Evolutionary conservation across 2,888 invertebrate genomes (phyloP).

Genomic region (Drosophila bunnanda): DNA sequence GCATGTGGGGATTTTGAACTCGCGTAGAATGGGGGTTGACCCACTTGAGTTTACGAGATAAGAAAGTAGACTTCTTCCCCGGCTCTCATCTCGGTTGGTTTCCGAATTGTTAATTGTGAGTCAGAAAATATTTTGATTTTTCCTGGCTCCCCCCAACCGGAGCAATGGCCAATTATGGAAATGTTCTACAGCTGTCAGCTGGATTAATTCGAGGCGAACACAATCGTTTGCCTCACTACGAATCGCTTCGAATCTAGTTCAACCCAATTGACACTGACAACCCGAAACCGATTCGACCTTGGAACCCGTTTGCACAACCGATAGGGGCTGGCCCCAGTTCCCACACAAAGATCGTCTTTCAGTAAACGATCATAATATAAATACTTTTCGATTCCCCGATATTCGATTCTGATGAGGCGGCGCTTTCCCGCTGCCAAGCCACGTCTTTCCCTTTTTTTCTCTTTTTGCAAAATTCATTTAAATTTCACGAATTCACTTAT

Average conservation of each 20-base stretch:
- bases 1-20: constrained; percentile 41
- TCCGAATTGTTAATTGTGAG: constrained; percentile 34
- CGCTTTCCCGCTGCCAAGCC: constrained; percentile 33
- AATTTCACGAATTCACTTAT: constrained; percentile 40
- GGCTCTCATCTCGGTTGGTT: constrained; percentile 20
- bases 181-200: constrained; percentile 36
- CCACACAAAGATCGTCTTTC: constrained; percentile 45
- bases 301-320: constrained; percentile 13
- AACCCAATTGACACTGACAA: constrained; percentile 31
- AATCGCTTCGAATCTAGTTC: constrained; percentile 23
- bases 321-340: constrained; percentile 33
- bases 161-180: constrained; percentile 37
- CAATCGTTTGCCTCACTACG: constrained; percentile 21
- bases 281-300: constrained; percentile 39
- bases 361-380: constrained; percentile 19
- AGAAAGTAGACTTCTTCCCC: constrained; percentile 11
- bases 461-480: constrained; percentile 28
- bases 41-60: constrained; percentile 35
- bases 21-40: constrained; percentile 28
- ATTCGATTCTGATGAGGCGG: constrained; percentile 33
- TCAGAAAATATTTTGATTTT: constrained; percentile 39
- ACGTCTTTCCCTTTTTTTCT: constrained; percentile 36
- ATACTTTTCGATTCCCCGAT: constrained; percentile 17
- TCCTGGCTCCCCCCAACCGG: background rate
- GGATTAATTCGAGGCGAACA: constrained; percentile 34